Evolutionary conservation across 2,113 vertebrate species (phyloP).

Genomic region (Clarias batrachus): DNA sequence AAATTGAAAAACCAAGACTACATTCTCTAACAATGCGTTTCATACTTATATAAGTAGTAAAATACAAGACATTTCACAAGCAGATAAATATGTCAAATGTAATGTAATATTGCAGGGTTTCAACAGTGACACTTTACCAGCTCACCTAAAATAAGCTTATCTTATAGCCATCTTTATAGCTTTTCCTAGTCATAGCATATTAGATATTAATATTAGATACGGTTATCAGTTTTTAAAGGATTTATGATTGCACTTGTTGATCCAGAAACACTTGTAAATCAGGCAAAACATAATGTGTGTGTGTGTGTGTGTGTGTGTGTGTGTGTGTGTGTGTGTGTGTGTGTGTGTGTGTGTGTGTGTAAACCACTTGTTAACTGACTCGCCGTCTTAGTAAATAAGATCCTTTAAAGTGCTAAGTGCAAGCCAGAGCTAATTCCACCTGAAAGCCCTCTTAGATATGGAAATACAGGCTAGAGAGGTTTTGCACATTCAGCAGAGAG

Average conservation of each 20-base stretch:
- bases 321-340: too few relatives aligned
- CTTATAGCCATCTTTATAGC: background rate
- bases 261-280: background rate
- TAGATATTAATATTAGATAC: background rate
- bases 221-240: background rate
- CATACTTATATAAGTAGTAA: background rate
- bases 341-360: background rate
- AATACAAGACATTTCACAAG: background rate
- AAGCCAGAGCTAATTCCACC: constrained; percentile 33
- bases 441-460: constrained; percentile 33
- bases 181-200: background rate
- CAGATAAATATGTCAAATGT: background rate
- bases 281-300: background rate
- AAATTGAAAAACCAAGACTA: background rate
- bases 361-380: constrained; percentile 3
- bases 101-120: background rate
- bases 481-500: constrained; percentile 27
- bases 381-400: constrained; percentile 32
- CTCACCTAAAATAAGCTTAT: background rate
- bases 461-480: constrained; percentile 31
- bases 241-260: background rate
- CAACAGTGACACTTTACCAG: background rate
- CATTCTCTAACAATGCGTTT: background rate
- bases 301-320: background rate
- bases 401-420: constrained; percentile 12